Evolutionary conservation across 2,888 invertebrate genomes (phyloP).

Genomic region (Hemicrepidius hirtus): DNA sequence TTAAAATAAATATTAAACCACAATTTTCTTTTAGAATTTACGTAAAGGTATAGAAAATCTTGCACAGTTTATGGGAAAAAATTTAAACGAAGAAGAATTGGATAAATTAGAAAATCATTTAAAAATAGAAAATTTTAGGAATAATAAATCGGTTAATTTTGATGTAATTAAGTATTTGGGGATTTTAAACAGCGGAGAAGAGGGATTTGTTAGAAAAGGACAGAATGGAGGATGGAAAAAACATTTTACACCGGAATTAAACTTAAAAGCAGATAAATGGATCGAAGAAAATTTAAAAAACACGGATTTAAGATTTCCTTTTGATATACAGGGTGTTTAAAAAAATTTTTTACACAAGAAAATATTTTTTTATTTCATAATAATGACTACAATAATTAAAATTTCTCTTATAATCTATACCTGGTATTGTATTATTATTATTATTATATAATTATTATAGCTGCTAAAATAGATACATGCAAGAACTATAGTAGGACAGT

Average conservation of each 20-base stretch:
- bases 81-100: slow-evolving; percentile 76
- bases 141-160: slow-evolving; percentile 77
- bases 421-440: neutral
- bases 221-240: slow-evolving; percentile 82
- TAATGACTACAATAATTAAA: too few relatives aligned
- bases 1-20: too few relatives aligned
- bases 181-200: slow-evolving; percentile 76
- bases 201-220: slow-evolving; percentile 82
- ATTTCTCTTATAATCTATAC: too few relatives aligned
- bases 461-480: neutral
- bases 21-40: slow-evolving; percentile 75
- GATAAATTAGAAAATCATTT: slow-evolving; percentile 81
- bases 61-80: slow-evolving; percentile 78
- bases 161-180: slow-evolving; percentile 79
- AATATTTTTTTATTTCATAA: too few relatives aligned
- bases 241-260: slow-evolving; percentile 81
- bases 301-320: slow-evolving; percentile 78
- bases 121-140: slow-evolving; percentile 78
- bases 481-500: slow-evolving; percentile 1
- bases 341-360: too few relatives aligned
- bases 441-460: neutral
- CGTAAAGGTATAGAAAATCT: slow-evolving; percentile 76
- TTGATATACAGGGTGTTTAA: too few relatives aligned
- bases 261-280: slow-evolving; percentile 81
- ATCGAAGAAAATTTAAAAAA: slow-evolving; percentile 78